A percentile compares a stretch with the other conserved stretches of the same genome.
These are phyloP conservation scores for Pterophyllum scalare DNA, from an alignment of 2,113 vertebrate species.

Conservation along the genomic window DNA sequence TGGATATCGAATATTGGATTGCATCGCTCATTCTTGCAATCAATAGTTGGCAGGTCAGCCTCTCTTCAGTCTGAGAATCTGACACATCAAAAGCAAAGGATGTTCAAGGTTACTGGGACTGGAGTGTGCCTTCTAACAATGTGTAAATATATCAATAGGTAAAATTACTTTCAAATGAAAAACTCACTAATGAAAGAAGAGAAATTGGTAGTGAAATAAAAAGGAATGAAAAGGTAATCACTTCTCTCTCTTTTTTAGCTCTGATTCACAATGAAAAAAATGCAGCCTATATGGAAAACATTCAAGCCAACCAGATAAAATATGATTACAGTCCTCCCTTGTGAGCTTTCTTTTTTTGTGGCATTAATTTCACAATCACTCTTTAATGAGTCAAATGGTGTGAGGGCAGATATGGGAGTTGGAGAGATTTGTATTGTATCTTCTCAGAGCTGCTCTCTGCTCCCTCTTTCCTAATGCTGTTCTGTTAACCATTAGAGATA, in stretches of 20 bases:
- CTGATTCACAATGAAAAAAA: constrained; percentile 11
- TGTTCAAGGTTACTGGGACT: constrained; percentile 40
- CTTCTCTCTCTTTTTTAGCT: not conserved
- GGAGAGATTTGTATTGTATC: not conserved
- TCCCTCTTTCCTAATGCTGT: not conserved
- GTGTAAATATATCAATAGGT: not conserved
- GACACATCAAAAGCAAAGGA: constrained; percentile 35
- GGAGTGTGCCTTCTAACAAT: not conserved
- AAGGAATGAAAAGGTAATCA: not conserved
- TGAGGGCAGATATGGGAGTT: not conserved
- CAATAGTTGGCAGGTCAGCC: constrained; percentile 53
- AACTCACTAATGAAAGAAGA: not conserved
- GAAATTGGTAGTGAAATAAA: not conserved
- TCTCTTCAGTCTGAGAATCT: constrained; percentile 27
- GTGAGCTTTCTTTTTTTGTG: not conserved
- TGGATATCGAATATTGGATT: constrained; percentile 49
- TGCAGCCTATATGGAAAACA: constrained; percentile 23
- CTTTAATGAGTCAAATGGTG: constrained; percentile 26
- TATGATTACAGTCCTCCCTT: constrained; percentile 1
- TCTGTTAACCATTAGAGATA: not conserved
- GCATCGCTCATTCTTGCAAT: constrained; percentile 47
- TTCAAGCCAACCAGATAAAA: constrained; percentile 31
- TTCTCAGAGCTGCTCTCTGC: not conserved
- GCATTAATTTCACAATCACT: constrained; percentile 21
- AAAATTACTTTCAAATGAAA: not conserved